Evolutionary conservation across 53 echinoderm and acorn worm species (phyloP).

Genomic region (Stichopus horrens): DNA sequence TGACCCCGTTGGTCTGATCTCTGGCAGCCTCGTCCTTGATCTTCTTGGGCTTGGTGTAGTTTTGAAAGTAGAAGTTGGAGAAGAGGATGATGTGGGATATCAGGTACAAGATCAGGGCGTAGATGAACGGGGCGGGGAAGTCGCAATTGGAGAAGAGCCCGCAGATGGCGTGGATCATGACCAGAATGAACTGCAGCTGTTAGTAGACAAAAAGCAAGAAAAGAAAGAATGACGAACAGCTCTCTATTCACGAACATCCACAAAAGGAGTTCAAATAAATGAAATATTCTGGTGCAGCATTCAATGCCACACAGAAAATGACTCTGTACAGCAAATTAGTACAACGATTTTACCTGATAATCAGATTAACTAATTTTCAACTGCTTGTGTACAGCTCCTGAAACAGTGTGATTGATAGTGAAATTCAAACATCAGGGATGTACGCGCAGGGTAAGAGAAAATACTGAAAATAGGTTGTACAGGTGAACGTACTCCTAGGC

Average conservation of each 20-base stretch:
- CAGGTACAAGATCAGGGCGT: conserved; percentile 73
- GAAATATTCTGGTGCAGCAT: too few species aligned
- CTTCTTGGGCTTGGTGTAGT: conserved; percentile 50
- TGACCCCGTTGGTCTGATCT: conserved; percentile 13
- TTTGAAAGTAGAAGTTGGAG: conserved; percentile 86
- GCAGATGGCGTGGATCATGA: conserved; percentile 70
- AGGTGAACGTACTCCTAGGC: too few species aligned
- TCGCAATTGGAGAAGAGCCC: conserved; percentile 67
- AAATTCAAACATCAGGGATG: too few species aligned
- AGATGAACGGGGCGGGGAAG: conserved; percentile 69
- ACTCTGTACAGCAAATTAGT: too few species aligned
- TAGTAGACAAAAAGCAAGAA: background rate
- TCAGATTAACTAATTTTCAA: too few species aligned
- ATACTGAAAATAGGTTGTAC: too few species aligned
- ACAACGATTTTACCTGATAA: too few species aligned
- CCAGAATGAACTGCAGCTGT: conserved; percentile 83
- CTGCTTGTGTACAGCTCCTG: too few species aligned
- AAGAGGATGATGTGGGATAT: conserved; percentile 86
- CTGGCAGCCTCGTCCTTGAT: background rate
- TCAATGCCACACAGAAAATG: too few species aligned
- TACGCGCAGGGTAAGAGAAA: too few species aligned
- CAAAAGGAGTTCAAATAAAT: background rate
- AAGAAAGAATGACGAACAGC: background rate
- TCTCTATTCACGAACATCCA: background rate
- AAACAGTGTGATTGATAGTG: too few species aligned